Evolutionary conservation across 2,888 invertebrate genomes (phyloP), one percentile per base, ranked within the genome.

Genomic region (Xestia rhomboidea): DNA sequence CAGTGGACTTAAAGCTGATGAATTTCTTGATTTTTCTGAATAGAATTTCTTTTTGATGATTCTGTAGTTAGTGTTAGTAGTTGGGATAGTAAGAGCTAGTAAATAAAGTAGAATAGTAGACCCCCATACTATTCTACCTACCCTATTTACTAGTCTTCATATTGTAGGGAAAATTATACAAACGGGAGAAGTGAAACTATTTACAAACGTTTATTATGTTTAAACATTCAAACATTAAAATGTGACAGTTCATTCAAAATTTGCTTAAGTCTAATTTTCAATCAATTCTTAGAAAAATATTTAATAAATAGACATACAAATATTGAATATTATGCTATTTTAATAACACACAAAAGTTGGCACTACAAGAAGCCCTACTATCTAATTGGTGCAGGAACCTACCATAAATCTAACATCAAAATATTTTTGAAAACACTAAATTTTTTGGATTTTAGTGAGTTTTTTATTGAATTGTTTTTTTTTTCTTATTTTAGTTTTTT

Each of bases 141-240:
- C n/a, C 13, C 38, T 63, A 41, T 38, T 38, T 1, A 63, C 11
- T 38, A 24, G 6, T 15, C 63, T 41, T 21, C 38, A 10, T 41
- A n/a, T 15, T 34, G 13, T 18, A 34, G 24, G 27, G 24, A 64
- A 34, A 78, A 2, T 38, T 7, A 66, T 77, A 83, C 34, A 1
- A 41, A 41, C 41, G 41, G 44, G 30, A 11, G 0, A 51, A 18
- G 15, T 21, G 41, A 41, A 41, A 0, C 0, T 64, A 41, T 54
- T 38, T 27, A 68, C 54, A 68, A 71, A 79, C 24, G 62, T 54
- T 81, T 74, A 81, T 11, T 34, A 74, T 49, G 21, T 49, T 49
- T 24, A 51, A 51, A 51, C 3, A 51, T 49, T 21, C 49, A 51
- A 51, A 51, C 0, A 51, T 51, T 24, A 0, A 51, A n/a, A n/a